Percentiles rank a stretch among this genome's conserved stretches.
phyloP scores from a whole-genome alignment of 2,113 vertebrate species.

The Megaceryle maxima region DNA sequence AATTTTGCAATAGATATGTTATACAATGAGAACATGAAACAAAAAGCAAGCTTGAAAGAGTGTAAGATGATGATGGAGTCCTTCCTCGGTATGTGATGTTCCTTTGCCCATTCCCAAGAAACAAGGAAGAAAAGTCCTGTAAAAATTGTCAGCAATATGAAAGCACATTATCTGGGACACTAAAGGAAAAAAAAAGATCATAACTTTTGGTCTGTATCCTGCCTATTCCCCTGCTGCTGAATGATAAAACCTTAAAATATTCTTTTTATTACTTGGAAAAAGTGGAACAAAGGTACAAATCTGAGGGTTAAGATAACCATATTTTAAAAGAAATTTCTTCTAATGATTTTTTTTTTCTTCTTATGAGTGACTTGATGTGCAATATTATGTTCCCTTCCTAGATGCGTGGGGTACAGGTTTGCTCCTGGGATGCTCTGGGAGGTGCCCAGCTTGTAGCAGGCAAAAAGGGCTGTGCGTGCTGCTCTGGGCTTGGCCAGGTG shows the following conservation, averaged over 20 bases:
- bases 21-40: not conserved
- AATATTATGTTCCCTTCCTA: not conserved
- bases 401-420: fast-evolving
- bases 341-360: not conserved
- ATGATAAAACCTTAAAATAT: not conserved
- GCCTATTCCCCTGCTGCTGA: not conserved
- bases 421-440: not conserved
- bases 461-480: fast-evolving
- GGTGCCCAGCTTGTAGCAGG: not conserved
- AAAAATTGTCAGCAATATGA: conserved; percentile 12
- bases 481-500: not conserved
- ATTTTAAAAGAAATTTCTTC: not conserved
- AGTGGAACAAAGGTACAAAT: not conserved
- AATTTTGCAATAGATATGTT: not conserved
- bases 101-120: conserved; percentile 31
- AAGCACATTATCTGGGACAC: conserved; percentile 49
- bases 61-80: not conserved
- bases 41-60: not conserved
- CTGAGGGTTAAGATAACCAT: not conserved
- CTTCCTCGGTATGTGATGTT: not conserved
- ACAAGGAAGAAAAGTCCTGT: not conserved
- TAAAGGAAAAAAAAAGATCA: not conserved
- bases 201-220: conserved; percentile 19
- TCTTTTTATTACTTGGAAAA: not conserved
- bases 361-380: not conserved